These are phyloP conservation scores for Neogobius melanostomus DNA, from an alignment of 2,113 vertebrate genomes.

Conservation along the genomic window DNA sequence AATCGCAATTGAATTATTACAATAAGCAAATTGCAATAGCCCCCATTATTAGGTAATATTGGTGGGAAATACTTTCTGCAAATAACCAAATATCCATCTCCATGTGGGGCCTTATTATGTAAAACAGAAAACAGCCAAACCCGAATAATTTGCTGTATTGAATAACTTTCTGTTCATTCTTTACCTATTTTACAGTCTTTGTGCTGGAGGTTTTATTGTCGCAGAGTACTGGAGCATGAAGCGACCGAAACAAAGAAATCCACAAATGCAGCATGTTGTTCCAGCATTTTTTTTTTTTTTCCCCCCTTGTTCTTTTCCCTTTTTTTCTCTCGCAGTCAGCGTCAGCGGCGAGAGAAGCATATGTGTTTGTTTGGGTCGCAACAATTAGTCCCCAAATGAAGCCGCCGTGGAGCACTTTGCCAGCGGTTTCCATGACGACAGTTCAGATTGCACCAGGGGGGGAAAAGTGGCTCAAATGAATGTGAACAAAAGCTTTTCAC, in stretches of 20 bases:
- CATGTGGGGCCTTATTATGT: no score
- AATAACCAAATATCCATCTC: no score
- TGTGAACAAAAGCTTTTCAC: slow-evolving; percentile 25
- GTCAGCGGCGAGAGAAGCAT: not conserved
- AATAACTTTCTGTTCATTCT: no score
- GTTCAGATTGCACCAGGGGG: slow-evolving; percentile 51
- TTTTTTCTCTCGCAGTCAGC: not conserved
- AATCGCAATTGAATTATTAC: no score
- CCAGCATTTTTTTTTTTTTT: not conserved
- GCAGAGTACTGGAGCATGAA: slow-evolving; percentile 48
- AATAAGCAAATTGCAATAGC: no score
- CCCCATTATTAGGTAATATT: no score
- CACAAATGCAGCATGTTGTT: slow-evolving; percentile 15
- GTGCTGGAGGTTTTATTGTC: slow-evolving; percentile 45
- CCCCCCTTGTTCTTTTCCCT: no score
- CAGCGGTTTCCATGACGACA: slow-evolving; percentile 67
- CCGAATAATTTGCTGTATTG: no score
- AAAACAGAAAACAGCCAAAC: no score
- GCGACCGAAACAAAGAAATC: slow-evolving; percentile 44
- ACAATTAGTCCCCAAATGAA: slow-evolving; percentile 57
- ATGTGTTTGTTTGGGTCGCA: slow-evolving; percentile 41
- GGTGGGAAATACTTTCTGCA: no score
- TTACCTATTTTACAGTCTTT: slow-evolving; percentile 29
- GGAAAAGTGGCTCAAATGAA: slow-evolving; percentile 35
- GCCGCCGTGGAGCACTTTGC: slow-evolving; percentile 30